Base-by-base conservation (phyloP, 2,888 invertebrate genomes). In the Pheosia gnoma region DNA sequence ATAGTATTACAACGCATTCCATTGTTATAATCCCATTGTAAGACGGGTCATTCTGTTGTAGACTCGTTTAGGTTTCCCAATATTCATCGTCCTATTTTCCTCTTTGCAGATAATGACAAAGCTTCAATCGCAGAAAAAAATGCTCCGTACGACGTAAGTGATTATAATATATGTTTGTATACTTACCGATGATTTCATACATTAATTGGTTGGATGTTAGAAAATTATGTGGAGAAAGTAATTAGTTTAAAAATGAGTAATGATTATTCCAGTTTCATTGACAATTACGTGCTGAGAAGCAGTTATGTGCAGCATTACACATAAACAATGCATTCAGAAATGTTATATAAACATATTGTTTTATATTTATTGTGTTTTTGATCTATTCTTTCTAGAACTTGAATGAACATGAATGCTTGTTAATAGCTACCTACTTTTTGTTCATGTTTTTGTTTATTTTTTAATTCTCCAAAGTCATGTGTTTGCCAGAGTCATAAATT, bases 81-180 rank as follows among this genome's bases (percentile, higher is more conserved):
- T 72, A 78, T 72, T 82, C 79, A 85, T 25, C 69, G 73, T 72
- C 71, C 77, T 77, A 77, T 81, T 86, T 86, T 86, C 84, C 78
- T 80, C 69, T 65, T 94, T 94, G 63, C 94, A 94, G 94, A 94
- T 94, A 90, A 94, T 80, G 95, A 95, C 86, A 95, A 94, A 84
- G 90, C 88, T 68, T 95, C 95, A 54, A 94, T 94, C 71, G 94
- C 94, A 65, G 95, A 95, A 83, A 95, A 94, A 92, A 93, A 94
- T 91, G 94, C 90, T 76, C 94, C 94, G 63, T 94, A 95, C 87
- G 95, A 95, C 83, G 95, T 95, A 87, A 95, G 95, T 95, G 86
- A 68, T 73, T 60, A 62, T 71, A 72, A 78, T 58, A 66, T 74
- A 66, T 66, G 67, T 65, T 78, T 70, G 74, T 75, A 70, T 62